Percentiles rank a stretch among this genome's conserved stretches.
Conservation (phyloP, 2,113 vertebrate species). For the Columba janthina region DNA sequence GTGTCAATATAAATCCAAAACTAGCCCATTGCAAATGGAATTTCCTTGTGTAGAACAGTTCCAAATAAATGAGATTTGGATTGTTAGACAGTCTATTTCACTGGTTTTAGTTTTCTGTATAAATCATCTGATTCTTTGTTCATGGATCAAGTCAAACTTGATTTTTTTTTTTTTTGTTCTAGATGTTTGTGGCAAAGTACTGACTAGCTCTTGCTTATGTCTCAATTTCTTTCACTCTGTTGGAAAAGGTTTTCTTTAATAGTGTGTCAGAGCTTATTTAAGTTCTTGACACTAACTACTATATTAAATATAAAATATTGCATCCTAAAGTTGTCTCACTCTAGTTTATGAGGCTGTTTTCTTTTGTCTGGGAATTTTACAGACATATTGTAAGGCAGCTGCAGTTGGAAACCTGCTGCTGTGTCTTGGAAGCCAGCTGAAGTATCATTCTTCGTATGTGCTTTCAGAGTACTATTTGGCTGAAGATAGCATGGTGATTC, state of each 20-base stretch:
- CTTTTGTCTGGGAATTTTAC: conserved; percentile 40
- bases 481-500: background rate
- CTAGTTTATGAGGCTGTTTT: conserved; percentile 28
- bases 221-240: background rate
- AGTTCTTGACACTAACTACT: conserved; percentile 27
- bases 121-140: background rate
- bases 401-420: conserved; percentile 37
- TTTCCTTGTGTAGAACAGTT: background rate
- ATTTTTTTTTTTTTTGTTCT: background rate
- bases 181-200: background rate
- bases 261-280: conserved; percentile 11
- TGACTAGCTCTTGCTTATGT: background rate
- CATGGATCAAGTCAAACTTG: background rate
- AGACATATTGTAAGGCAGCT: conserved; percentile 19
- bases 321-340: background rate
- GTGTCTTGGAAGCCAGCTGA: conserved; percentile 15
- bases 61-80: background rate
- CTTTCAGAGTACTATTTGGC: conserved; percentile 2
- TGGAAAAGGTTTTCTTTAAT: conserved; percentile 22
- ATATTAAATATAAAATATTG: conserved; percentile 48
- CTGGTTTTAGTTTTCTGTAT: background rate
- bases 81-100: background rate
- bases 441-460: background rate
- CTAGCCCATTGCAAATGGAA: background rate
- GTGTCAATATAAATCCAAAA: background rate